These are phyloP conservation scores for Cyclina sinensis DNA, from an alignment of 1,140 invertebrate species.

Conservation along the genomic window DNA sequence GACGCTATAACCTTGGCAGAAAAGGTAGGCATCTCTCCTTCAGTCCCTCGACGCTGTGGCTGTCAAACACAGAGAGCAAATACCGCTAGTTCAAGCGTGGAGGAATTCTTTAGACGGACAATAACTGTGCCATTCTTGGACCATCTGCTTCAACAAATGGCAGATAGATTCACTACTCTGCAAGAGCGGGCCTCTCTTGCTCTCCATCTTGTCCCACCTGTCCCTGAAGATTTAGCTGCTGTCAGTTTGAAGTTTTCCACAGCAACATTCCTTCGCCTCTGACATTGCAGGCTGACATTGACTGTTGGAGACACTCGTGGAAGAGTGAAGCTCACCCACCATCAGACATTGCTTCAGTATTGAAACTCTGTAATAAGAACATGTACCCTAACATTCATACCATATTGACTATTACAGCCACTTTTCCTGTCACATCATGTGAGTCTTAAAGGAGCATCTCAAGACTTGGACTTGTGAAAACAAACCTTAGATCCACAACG, in stretches of 20 bases:
- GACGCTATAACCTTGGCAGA: constrained; percentile 1
- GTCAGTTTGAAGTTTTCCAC: neutral
- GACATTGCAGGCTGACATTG: neutral
- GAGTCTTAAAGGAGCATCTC: neutral
- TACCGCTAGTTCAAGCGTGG: neutral
- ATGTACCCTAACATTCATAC: neutral
- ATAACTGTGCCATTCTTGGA: constrained; percentile 42
- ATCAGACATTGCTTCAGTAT: no score
- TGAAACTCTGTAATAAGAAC: neutral
- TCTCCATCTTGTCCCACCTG: constrained; percentile 1
- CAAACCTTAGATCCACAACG: neutral
- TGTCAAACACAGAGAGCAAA: constrained; percentile 24
- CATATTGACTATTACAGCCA: neutral
- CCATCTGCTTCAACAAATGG: constrained; percentile 12
- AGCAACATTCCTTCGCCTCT: neutral
- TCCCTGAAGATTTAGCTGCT: neutral
- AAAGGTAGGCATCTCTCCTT: neutral
- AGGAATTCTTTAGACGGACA: neutral
- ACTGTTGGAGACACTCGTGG: neutral
- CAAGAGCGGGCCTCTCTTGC: constrained; percentile 8
- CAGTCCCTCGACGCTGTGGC: constrained; percentile 36
- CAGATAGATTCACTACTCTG: constrained; percentile 14
- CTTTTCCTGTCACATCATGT: no score
- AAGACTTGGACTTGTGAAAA: no score
- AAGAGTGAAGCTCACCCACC: no score